Evolutionary conservation across 2,888 invertebrate species (phyloP), one percentile per base, ranked within the genome.

Genomic region (Lathronympha strigana): DNA sequence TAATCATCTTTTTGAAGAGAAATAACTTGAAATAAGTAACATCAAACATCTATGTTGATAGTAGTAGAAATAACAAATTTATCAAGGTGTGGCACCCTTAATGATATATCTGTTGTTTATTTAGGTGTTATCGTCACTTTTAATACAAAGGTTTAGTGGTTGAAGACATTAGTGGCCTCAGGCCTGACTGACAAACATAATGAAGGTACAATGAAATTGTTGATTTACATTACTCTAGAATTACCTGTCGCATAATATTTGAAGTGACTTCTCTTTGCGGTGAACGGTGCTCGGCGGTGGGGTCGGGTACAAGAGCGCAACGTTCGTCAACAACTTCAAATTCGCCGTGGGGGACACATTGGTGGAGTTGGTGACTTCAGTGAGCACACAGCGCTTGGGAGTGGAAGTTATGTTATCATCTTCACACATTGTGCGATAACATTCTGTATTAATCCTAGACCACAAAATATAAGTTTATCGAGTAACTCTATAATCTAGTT

Each of bases 321-420:
- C 94, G 85, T 93, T 94, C 6, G 94, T 94, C 68, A 95, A 84
- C 72, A 95, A 84, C 84, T 94, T 94, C 53, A 95, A 88, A 84
- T 95, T 95, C 70, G 94, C 94, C 63, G 93, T 95, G 21, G 95
- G 95, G 19, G 95, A 95, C 17, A 94, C 91, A 73, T 93, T 86
- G 31, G 88, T 81, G 13, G 92, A 87, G 77, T 93, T 93, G 45
- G 93, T 93, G 58, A 93, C 89, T 83, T 93, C 93, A 61, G 92
- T 89, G 60, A 93, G 87, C 66, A 92, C 92, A 78, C 83, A 90
- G 70, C 93, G 89, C 83, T 93, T 93, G 66, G 93, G 93, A 75
- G 92, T 92, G 80, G 84, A 87, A 79, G 84, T 84, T 79, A 90
- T 86, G 86, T 87, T 88, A 77, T 88, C 90, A 90, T 88, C 88